These are phyloP conservation scores for Tribolium madens DNA, from an alignment of 1,140 invertebrate species.

Conservation along the genomic window DNA sequence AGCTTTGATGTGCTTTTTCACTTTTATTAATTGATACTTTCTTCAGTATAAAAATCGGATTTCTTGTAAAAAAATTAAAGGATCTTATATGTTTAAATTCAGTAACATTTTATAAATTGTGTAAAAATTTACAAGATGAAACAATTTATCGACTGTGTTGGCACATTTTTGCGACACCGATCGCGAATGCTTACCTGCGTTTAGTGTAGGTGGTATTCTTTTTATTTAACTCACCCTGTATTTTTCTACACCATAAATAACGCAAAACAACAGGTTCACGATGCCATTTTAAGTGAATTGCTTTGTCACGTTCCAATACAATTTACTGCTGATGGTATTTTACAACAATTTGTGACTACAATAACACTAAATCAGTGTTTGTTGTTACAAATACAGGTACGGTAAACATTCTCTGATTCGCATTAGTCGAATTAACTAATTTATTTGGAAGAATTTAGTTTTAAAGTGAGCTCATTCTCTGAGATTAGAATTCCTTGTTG, in stretches of 20 bases:
- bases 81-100: no score
- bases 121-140: no score
- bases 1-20: conserved; percentile 26
- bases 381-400: conserved; percentile 35
- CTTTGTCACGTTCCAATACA: conserved; percentile 43
- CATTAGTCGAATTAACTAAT: neutral
- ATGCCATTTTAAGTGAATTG: conserved; percentile 45
- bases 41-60: neutral
- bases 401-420: neutral
- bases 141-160: neutral
- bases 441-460: conserved; percentile 4
- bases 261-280: conserved; percentile 38
- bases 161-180: neutral
- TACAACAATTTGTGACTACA: conserved; percentile 46
- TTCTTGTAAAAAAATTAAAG: no score
- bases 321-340: conserved; percentile 46
- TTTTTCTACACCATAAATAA: conserved; percentile 23
- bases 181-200: conserved; percentile 1
- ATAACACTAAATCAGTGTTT: conserved; percentile 45
- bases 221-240: conserved; percentile 21
- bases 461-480: neutral
- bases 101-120: no score
- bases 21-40: conserved; percentile 23
- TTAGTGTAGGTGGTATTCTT: neutral
- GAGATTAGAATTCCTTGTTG: conserved; percentile 21